These are phyloP conservation scores for Otocyon megalotis DNA, from an alignment of 2,113 vertebrate genomes.

Conservation along the genomic window DNA sequence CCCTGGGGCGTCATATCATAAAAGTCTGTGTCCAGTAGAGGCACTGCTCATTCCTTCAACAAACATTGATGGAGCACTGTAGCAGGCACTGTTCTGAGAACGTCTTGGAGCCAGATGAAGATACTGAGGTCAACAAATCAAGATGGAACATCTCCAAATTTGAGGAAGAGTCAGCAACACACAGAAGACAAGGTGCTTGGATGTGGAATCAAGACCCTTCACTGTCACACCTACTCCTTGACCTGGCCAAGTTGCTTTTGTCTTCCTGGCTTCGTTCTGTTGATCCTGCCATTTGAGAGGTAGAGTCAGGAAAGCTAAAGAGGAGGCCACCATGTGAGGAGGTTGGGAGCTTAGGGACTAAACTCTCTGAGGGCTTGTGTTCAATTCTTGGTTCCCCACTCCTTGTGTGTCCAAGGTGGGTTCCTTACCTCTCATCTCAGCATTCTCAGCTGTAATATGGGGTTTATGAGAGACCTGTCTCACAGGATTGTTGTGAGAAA, in stretches of 20 bases:
- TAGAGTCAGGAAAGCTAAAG: neutral
- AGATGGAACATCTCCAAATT: neutral
- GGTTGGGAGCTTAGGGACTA: neutral
- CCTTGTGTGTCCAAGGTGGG: neutral
- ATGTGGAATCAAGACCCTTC: neutral
- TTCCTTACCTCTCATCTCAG: neutral
- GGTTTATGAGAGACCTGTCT: neutral
- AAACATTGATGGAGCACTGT: neutral
- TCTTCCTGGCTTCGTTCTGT: neutral
- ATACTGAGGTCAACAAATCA: neutral
- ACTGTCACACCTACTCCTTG: neutral
- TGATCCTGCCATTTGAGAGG: neutral
- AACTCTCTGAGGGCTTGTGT: neutral
- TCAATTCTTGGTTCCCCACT: neutral
- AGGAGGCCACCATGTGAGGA: neutral
- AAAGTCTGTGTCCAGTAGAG: neutral
- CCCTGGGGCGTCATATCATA: neutral
- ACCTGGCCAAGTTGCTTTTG: neutral
- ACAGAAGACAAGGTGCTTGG: neutral
- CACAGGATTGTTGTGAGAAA: neutral
- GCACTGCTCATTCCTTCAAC: neutral
- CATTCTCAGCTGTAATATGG: neutral
- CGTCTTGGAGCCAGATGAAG: neutral
- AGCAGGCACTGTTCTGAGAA: neutral
- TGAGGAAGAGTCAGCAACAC: constrained; percentile 3